Evolutionary conservation across 2,888 invertebrate species (phyloP).

Genomic region (Pasiphila rectangulata): DNA sequence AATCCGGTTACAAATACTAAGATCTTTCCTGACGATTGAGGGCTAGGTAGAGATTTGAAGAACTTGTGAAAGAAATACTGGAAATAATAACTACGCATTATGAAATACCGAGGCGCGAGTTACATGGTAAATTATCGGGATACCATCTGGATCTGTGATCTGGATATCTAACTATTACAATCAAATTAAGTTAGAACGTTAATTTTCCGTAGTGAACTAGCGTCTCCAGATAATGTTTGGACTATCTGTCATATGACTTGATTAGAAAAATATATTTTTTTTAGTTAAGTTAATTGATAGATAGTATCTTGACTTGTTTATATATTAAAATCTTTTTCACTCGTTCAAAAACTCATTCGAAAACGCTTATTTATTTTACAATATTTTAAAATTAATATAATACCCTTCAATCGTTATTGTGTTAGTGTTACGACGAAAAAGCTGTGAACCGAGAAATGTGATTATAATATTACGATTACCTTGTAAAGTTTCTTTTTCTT

Average conservation of each 20-base stretch:
- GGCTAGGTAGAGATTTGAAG: constrained; percentile 20
- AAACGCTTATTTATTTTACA: constrained; percentile 34
- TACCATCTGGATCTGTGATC: no score
- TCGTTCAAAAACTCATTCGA: constrained; percentile 14
- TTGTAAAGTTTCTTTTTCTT: constrained; percentile 36
- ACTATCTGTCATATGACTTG: no score
- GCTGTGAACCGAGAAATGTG: constrained; percentile 48
- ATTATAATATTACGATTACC: constrained; percentile 40
- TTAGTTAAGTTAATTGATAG: no score
- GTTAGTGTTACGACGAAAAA: constrained; percentile 35
- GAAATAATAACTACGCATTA: neutral
- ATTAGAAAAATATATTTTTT: no score
- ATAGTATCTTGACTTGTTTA: no score
- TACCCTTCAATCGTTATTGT: constrained; percentile 35
- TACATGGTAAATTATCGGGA: no score
- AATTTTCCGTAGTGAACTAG: no score
- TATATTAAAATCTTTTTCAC: neutral
- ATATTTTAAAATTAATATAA: constrained; percentile 24
- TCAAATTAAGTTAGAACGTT: no score
- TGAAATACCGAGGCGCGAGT: neutral
- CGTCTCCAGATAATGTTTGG: no score
- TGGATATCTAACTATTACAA: no score
- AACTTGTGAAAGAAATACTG: neutral
- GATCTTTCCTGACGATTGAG: constrained; percentile 34
- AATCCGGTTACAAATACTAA: constrained; percentile 72